These are phyloP conservation scores for Trichogramma pretiosum DNA, from an alignment of 1,140 invertebrate species.

Conservation along the genomic window DNA sequence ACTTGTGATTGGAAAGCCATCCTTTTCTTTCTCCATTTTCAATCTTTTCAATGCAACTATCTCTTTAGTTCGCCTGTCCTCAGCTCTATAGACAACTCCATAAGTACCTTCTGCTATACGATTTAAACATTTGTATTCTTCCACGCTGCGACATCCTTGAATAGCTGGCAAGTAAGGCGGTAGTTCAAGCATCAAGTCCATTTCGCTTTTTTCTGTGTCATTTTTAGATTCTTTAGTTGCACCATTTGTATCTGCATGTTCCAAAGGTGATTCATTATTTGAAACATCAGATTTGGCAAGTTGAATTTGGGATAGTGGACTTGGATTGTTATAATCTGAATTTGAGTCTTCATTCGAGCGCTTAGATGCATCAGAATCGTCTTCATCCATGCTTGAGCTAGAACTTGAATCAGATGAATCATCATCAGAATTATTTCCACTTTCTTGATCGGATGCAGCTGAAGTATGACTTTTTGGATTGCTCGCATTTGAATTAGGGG, in stretches of 20 bases:
- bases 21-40: conserved; percentile 99
- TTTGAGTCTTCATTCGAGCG: conserved; percentile 41
- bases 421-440: background rate
- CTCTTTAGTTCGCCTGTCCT: conserved; percentile 92
- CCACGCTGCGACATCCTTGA: conserved; percentile 88
- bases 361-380: conserved; percentile 41
- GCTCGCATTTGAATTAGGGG: conserved; percentile 31
- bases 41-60: conserved; percentile 95
- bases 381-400: conserved; percentile 34
- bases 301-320: conserved; percentile 41
- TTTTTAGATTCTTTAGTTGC: conserved; percentile 37
- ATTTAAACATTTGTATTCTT: conserved; percentile 95
- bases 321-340: conserved; percentile 44
- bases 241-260: conserved; percentile 50
- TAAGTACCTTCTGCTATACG: conserved; percentile 97
- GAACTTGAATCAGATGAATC: background rate
- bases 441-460: background rate
- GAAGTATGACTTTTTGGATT: conserved; percentile 7
- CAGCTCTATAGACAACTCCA: conserved; percentile 89
- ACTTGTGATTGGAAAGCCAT: conserved; percentile 98
- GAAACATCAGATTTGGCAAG: conserved; percentile 44
- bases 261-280: conserved; percentile 42
- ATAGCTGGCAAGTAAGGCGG: conserved; percentile 89
- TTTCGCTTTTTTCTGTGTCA: conserved; percentile 38
- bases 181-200: conserved; percentile 45